Conservation (phyloP, 2,888 invertebrate genomes). For the Pogonocherus hispidulus region DNA sequence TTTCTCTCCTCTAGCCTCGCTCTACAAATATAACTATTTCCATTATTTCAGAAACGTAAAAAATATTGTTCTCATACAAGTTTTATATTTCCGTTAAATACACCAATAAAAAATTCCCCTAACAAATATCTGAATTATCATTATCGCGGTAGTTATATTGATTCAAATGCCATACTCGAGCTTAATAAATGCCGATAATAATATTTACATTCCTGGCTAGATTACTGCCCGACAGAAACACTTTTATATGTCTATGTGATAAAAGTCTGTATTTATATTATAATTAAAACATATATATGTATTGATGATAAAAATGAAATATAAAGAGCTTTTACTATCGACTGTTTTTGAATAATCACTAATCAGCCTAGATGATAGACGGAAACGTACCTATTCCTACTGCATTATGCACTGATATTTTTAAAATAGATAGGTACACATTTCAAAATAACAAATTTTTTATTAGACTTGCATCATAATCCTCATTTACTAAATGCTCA, state of each 20-base stretch:
- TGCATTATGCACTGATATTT: not conserved
- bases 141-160: not conserved
- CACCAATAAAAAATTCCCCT: not conserved
- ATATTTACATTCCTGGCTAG: not conserved
- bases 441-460: not conserved
- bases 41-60: no score
- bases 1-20: no score
- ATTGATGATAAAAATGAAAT: not conserved
- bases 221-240: not conserved
- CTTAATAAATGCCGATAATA: not conserved
- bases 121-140: not conserved
- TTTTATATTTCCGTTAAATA: no score
- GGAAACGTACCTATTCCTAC: no score
- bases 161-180: not conserved
- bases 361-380: no score
- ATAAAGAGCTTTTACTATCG: not conserved
- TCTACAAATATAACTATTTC: no score
- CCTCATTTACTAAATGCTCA: no score
- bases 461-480: no score
- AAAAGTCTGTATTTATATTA: not conserved
- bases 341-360: not conserved
- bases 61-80: no score
- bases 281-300: not conserved
- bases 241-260: no score
- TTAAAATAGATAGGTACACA: not conserved